These are phyloP conservation scores for Orchestia grillus DNA, from an alignment of 1,140 invertebrate genomes.

Conservation along the genomic window DNA sequence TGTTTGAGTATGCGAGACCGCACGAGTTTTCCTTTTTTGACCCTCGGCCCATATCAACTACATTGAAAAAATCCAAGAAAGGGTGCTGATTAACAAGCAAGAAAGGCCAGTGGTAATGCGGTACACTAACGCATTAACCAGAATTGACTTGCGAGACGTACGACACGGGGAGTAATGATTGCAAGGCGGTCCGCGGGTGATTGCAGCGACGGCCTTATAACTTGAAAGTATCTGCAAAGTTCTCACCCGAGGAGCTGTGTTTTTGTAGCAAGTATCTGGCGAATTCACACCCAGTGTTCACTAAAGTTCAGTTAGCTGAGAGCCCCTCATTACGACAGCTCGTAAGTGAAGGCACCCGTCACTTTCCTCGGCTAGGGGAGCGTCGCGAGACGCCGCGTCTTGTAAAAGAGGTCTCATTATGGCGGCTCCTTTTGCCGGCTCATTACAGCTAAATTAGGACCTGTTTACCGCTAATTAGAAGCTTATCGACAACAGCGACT, in stretches of 20 bases:
- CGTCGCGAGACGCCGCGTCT: slow-evolving; percentile 42
- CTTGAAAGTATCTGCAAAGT: background rate
- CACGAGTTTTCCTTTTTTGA: background rate
- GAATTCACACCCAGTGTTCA: slow-evolving; percentile 24
- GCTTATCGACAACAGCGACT: slow-evolving; percentile 55
- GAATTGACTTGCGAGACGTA: background rate
- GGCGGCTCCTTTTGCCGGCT: slow-evolving; percentile 49
- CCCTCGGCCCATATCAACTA: background rate
- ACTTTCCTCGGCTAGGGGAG: slow-evolving; percentile 27
- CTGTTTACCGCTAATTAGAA: slow-evolving; percentile 55
- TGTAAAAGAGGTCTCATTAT: slow-evolving; percentile 45
- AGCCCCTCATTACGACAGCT: slow-evolving; percentile 14
- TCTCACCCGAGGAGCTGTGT: background rate
- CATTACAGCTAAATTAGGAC: slow-evolving; percentile 54
- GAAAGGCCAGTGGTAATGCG: background rate
- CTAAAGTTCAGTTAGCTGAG: background rate
- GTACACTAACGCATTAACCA: background rate
- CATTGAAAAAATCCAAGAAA: background rate
- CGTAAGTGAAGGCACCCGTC: slow-evolving; percentile 36
- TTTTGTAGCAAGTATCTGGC: background rate
- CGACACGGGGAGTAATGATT: background rate
- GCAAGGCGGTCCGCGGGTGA: background rate
- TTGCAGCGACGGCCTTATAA: background rate
- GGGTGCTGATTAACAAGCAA: background rate
- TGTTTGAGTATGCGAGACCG: background rate